Percentiles rank a stretch among this genome's conserved stretches.
Conservation (phyloP, 2,888 invertebrate species). For the Melanargia galathea region DNA sequence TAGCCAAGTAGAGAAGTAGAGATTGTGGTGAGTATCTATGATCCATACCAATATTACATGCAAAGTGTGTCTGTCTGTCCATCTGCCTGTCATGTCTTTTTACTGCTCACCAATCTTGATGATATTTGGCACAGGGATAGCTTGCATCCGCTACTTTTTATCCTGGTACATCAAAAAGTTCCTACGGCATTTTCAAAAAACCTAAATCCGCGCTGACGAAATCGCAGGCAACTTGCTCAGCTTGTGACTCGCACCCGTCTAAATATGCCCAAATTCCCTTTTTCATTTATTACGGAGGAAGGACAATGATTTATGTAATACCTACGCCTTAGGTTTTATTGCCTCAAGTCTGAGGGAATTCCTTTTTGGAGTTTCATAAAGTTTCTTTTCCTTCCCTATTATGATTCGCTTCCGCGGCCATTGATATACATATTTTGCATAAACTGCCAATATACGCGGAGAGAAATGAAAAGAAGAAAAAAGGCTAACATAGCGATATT, state of each 20-base stretch:
- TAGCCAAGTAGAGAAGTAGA: no score
- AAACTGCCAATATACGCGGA: slow-evolving; percentile 28
- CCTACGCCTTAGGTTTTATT: slow-evolving; percentile 71
- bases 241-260: slow-evolving; percentile 38
- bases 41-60: no score
- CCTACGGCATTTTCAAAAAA: no score
- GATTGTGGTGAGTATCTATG: no score
- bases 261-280: slow-evolving; percentile 62
- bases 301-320: slow-evolving; percentile 76
- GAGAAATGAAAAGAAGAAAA: not conserved
- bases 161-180: no score
- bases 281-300: slow-evolving; percentile 69
- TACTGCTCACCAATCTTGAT: no score
- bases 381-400: slow-evolving; percentile 57
- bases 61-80: no score
- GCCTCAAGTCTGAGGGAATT: slow-evolving; percentile 56
- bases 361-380: slow-evolving; percentile 55
- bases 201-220: no score
- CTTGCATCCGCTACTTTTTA: no score
- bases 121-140: no score
- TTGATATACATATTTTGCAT: slow-evolving; percentile 42
- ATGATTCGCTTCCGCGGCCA: slow-evolving; percentile 42
- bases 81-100: no score
- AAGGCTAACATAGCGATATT: not conserved
- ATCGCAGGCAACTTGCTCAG: not conserved